Evolutionary conservation across 1,140 invertebrate species (phyloP), one percentile per base, ranked within the genome.

Genomic region (Drosophila punjabiensis): DNA sequence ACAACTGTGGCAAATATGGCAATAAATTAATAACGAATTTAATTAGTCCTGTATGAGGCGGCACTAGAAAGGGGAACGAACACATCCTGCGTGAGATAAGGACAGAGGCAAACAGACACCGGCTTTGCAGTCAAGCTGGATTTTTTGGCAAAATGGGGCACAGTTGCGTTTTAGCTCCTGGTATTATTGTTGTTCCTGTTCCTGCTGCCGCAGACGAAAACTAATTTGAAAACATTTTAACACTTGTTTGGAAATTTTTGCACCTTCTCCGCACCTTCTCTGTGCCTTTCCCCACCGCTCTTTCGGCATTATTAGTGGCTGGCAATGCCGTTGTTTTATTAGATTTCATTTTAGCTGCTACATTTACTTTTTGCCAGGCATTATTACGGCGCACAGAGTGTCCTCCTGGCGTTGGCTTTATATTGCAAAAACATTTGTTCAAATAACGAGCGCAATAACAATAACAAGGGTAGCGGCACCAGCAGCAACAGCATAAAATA

Each of bases 201-300:
- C 45, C 69, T 45, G 60, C 28, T 79, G 55, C 45, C 80, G 70
- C 65, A 64, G 58, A 69, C 62, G 33, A 90, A 89, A 89, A 89
- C 86, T 89, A 89, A 90, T 90, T 90, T 90, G 71, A 75, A 90
- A 90, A 86, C 79, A 90, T 90, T 89, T 90, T 86, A 90, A 86
- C 86, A 90, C 86, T 86, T 90, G 86, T 89, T 90, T 69, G 78
- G 41, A 58, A 64, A 86, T 86, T 83, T 55, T 48, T 64, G 62
- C 32, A 62, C 71, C 55, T 20, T 50, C 35, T 58, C 30, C 43
- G 10, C 63, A 24, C 7, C 52, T 20, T 50, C 35, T 58, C 30
- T 37, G 10, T 60, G 18, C 7, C 52, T 43, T 35, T 20, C 16
- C 5, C 68, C 32, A 33, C 30, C 37, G 6, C 33, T 24, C 52